Evolutionary conservation across 2,113 vertebrate species (phyloP), one percentile per base, ranked within the genome.

Genomic region (Eurypyga helias): DNA sequence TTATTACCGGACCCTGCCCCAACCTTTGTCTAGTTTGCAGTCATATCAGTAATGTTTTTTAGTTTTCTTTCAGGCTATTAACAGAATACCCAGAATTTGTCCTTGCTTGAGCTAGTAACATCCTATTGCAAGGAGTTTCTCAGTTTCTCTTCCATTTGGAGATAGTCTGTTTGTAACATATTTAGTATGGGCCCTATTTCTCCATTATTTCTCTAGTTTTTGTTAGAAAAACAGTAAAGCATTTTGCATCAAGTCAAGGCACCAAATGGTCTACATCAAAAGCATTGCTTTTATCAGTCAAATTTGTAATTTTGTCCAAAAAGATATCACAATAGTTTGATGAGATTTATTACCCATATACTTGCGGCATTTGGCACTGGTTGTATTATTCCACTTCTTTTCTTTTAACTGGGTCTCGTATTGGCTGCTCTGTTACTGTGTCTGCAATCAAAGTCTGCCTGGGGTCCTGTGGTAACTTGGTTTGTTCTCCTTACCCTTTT

Each of bases 361-460:
- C 34, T 78, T 78, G 72, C 88, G 79, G 29, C 92, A 28, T 90
- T 97, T 94, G 90, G 80, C 60, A 0, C 76, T 81, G 90, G 21
- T 28, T 87, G 9, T 87, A 51, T 97, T 97, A 76, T 94, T 93
- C 61, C 26, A 54, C 48, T 89, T 87, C 12, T 48, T 41, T 51
- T 73, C 73, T 83, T 93, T 82, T 87, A 78, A 45, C 49, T 66
- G 51, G 76, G 58, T 89, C 71, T 93, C 33, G 4, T 69, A 41
- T 83, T 84, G 84, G 67, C 76, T 70, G 33, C 64, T 94, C n/a
- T 80, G 70, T 95, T 96, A 62, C 70, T 95, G 67, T 86, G 66
- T 72, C 85, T 90, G 90, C 86, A 94, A 83, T 88, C 67, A 80
- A 80, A 90, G 82, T 88, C 93, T 86, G 75, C 57, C 75, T 94